Conservation (phyloP, 2,797 vertebrate species). For the Coilia nasus region DNA sequence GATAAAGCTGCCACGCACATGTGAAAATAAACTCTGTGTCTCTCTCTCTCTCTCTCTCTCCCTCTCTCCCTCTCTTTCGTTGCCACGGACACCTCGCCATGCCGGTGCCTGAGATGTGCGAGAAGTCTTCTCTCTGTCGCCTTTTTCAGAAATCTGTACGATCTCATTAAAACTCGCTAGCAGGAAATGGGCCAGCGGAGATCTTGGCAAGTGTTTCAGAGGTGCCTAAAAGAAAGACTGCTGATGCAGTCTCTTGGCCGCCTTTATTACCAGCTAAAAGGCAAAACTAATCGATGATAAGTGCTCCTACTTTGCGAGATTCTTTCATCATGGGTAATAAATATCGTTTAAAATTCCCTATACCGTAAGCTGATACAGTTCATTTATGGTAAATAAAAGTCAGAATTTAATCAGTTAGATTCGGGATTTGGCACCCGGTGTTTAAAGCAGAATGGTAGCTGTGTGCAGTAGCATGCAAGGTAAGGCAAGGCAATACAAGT, state of each 20-base stretch:
- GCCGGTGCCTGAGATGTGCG: background rate
- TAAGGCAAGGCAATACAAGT: too few relatives aligned
- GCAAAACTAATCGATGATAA: constrained; percentile 20
- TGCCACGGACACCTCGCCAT: background rate
- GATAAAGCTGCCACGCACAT: constrained; percentile 45
- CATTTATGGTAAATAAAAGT: background rate
- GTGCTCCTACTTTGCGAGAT: constrained; percentile 2
- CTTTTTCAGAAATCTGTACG: background rate
- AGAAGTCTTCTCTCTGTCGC: background rate
- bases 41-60: background rate
- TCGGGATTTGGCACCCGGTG: background rate
- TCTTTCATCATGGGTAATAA: constrained; percentile 7
- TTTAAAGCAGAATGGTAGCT: background rate
- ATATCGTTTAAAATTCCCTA: background rate
- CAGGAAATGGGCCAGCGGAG: background rate
- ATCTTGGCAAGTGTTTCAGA: background rate
- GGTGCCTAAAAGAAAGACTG: background rate
- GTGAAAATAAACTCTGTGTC: constrained; percentile 15
- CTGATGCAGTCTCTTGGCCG: background rate
- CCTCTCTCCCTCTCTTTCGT: background rate
- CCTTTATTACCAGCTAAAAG: constrained; percentile 5
- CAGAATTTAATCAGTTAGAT: background rate
- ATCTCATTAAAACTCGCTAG: constrained; percentile 24
- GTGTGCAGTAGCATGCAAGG: background rate
- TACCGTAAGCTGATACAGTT: background rate